Percentiles rank a stretch among this genome's conserved stretches.
These are phyloP conservation scores for Phalacrocorax aristotelis DNA, from an alignment of 2,113 vertebrate species.

Conservation along the genomic window DNA sequence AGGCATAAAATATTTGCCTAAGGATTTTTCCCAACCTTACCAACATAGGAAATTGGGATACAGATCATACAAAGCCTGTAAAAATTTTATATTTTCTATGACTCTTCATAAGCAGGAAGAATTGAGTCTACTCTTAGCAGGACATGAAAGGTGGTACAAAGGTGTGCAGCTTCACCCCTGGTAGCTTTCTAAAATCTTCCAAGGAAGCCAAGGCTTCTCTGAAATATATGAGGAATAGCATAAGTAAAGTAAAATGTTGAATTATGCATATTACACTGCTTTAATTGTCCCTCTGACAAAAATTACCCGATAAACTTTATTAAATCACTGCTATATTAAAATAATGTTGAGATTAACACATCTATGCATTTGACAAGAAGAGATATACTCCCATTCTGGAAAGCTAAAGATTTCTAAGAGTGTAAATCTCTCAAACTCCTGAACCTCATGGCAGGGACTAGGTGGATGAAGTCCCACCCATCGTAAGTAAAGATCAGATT, in stretches of 20 bases:
- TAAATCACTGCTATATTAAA: not conserved
- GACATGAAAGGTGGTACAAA: not conserved
- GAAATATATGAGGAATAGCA: not conserved
- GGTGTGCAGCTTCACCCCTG: not conserved
- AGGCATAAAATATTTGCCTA: not conserved
- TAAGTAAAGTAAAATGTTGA: not conserved
- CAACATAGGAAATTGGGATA: not conserved
- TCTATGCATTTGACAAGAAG: not conserved
- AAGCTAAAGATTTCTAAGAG: not conserved
- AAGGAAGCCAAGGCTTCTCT: not conserved
- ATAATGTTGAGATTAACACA: not conserved
- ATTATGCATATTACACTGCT: not conserved
- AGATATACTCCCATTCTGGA: not conserved
- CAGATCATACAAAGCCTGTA: not conserved
- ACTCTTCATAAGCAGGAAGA: not conserved
- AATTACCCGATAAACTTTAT: not conserved
- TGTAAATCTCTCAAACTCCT: not conserved
- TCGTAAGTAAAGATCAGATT: not conserved
- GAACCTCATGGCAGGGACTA: not conserved
- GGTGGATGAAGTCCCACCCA: not conserved
- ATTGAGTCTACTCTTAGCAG: not conserved
- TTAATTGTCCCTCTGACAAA: not conserved
- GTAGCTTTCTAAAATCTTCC: not conserved
- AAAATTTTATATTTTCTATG: not conserved
- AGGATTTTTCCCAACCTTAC: not conserved